Conservation (phyloP, 2,888 invertebrate species). For the Cataglyphis rosenhaueri region DNA sequence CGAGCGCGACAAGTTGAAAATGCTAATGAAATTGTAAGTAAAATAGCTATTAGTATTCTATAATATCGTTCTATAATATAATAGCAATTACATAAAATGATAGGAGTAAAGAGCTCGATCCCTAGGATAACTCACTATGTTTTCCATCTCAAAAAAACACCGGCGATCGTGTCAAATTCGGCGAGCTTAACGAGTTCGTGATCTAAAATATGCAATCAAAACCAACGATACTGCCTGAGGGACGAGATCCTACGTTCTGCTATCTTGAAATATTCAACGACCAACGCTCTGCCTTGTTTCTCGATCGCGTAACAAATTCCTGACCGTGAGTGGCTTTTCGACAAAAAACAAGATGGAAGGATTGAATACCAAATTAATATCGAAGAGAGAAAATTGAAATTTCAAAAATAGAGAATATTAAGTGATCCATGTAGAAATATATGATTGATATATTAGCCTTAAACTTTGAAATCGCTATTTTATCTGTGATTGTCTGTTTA, state of each 20-base stretch:
- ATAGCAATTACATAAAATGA: neutral
- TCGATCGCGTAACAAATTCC: constrained; percentile 59
- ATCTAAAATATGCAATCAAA: constrained; percentile 60
- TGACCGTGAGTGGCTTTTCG: constrained; percentile 18
- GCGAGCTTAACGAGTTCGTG: constrained; percentile 49
- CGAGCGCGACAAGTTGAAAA: constrained; percentile 29
- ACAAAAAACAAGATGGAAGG: constrained; percentile 29
- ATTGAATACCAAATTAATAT: constrained; percentile 66
- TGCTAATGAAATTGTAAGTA: constrained; percentile 37
- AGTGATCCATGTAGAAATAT: constrained; percentile 1
- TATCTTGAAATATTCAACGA: constrained; percentile 68
- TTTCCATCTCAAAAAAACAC: constrained; percentile 35
- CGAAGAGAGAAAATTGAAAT: constrained; percentile 48
- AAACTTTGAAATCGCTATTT: neutral
- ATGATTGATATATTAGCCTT: neutral
- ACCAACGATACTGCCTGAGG: constrained; percentile 5
- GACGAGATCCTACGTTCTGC: constrained; percentile 22
- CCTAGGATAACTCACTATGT: neutral
- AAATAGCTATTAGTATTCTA: constrained; percentile 38
- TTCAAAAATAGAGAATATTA: constrained; percentile 49
- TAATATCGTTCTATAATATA: neutral
- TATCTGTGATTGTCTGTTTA: neutral
- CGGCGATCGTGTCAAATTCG: neutral
- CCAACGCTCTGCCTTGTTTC: neutral
- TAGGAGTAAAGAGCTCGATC: neutral